phyloP scores from a whole-genome alignment of 2,888 invertebrate genomes.

The Napeogenes inachia region DNA sequence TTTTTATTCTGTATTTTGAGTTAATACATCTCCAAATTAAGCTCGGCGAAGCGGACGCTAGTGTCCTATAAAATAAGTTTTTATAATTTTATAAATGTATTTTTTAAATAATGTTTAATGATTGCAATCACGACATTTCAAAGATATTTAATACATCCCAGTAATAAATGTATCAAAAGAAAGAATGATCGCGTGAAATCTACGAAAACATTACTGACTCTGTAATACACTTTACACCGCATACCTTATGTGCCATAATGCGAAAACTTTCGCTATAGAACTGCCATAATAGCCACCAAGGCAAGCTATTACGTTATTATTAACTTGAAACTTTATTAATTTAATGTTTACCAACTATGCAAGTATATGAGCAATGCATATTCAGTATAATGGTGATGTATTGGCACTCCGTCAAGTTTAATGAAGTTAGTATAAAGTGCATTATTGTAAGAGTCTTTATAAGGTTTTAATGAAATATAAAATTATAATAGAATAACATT shows the following conservation, averaged over 20 bases:
- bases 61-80: no score
- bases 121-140: not conserved
- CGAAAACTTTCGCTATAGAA: slow-evolving; percentile 61
- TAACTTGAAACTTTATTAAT: slow-evolving; percentile 55
- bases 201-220: slow-evolving; percentile 20
- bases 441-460: not conserved
- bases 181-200: slow-evolving; percentile 14
- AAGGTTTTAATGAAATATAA: not conserved
- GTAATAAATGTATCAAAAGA: not conserved
- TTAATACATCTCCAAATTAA: no score
- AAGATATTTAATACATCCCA: not conserved
- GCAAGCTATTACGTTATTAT: slow-evolving; percentile 54
- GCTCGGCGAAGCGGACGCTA: no score
- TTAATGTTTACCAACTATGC: slow-evolving; percentile 28
- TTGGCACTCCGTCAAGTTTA: slow-evolving; percentile 10
- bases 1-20: no score
- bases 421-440: slow-evolving; percentile 12
- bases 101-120: no score
- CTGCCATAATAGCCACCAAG: slow-evolving; percentile 52
- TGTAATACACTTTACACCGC: slow-evolving; percentile 34
- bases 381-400: slow-evolving; percentile 3
- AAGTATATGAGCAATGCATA: slow-evolving; percentile 21
- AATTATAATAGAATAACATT: not conserved
- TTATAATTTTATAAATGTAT: no score
- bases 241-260: slow-evolving; percentile 61